Evolutionary conservation across 2,888 invertebrate genomes (phyloP), one percentile per base, ranked within the genome.

Genomic region (Hydrotaea diabolus): DNA sequence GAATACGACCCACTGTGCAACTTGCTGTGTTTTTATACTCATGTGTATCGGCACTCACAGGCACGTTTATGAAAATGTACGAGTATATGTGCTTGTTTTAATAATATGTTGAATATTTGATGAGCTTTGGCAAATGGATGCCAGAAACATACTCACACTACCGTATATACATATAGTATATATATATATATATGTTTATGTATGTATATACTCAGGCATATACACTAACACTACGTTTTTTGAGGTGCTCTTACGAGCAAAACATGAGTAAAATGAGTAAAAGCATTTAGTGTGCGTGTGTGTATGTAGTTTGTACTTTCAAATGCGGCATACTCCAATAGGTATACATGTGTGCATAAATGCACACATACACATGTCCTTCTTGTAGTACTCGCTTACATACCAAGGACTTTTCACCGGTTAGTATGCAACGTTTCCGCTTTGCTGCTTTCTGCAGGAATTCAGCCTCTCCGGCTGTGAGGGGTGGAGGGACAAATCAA

Each of bases 61-160:
- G 7, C 13, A 39, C 39, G 39, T 39, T 39, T 39, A 39, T 39
- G 39, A 39, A 39, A 36, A 36, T 66, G 80, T 55, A 8, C 11
- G 13, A 39, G 36, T 31, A 75, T 62, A 64, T 77, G 55, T 83
- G 62, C 49, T 75, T 85, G 83, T 73, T 82, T 86, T 87, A 86
- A 84, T 86, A 87, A 85, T 80, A 84, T 84, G 81, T 83, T 86
- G 86, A 87, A 87, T 87, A 86, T 87, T 87, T 87, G 85, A 86
- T 87, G 80, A 80, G 86, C 66, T 80, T 77, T 62, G 82, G 85
- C 87, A 86, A 84, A 85, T 84, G 86, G 83, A 86, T 81, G 84
- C 83, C 83, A 79, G 21, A 78, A 83, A 75, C 79, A 79, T 72
- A 73, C 73, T 55, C 78, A 74, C 69, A 77, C 31, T 71, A 46